These are phyloP conservation scores for Drosophila orena DNA, from an alignment of 1,140 invertebrate species.

Conservation along the genomic window DNA sequence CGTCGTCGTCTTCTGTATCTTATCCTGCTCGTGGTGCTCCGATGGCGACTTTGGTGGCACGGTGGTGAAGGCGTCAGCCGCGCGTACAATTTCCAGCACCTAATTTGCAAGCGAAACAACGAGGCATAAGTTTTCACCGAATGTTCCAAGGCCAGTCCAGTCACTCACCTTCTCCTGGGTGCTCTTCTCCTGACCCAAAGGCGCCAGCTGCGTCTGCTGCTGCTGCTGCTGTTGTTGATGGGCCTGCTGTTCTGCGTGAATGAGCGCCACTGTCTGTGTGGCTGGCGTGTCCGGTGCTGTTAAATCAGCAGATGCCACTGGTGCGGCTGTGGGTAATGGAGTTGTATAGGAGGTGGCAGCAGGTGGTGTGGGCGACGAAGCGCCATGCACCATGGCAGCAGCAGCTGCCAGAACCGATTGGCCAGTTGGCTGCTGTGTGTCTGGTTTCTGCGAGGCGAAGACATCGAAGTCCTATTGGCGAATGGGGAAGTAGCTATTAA, in stretches of 20 bases:
- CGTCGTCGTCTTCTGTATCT: slow-evolving; percentile 95
- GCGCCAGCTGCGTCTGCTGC: slow-evolving; percentile 78
- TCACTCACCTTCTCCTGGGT: slow-evolving; percentile 91
- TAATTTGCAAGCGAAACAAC: slow-evolving; percentile 78
- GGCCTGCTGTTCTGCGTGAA: slow-evolving; percentile 65
- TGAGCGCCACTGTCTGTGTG: slow-evolving; percentile 72
- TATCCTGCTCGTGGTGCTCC: slow-evolving; percentile 87
- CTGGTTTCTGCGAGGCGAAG: slow-evolving; percentile 69
- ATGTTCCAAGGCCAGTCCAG: slow-evolving; percentile 24
- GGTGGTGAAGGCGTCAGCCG: slow-evolving; percentile 92
- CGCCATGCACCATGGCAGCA: slow-evolving; percentile 72
- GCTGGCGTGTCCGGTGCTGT: slow-evolving; percentile 48
- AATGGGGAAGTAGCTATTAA: slow-evolving; percentile 3
- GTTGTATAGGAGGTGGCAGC: slow-evolving; percentile 24
- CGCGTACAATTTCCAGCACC: slow-evolving; percentile 95
- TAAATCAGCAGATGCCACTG: slow-evolving; percentile 39
- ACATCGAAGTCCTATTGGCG: slow-evolving; percentile 77
- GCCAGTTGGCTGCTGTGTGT: slow-evolving; percentile 60
- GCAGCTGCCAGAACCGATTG: slow-evolving; percentile 66
- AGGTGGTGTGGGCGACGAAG: slow-evolving; percentile 52
- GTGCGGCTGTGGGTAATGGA: slow-evolving; percentile 21
- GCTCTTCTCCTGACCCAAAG: slow-evolving; percentile 88
- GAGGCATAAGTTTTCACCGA: slow-evolving; percentile 6
- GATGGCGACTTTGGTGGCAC: slow-evolving; percentile 92
- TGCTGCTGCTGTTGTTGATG: slow-evolving; percentile 48